Evolutionary conservation across 2,113 vertebrate genomes (phyloP), one percentile per base, ranked within the genome.

Genomic region (Nicator chloris): DNA sequence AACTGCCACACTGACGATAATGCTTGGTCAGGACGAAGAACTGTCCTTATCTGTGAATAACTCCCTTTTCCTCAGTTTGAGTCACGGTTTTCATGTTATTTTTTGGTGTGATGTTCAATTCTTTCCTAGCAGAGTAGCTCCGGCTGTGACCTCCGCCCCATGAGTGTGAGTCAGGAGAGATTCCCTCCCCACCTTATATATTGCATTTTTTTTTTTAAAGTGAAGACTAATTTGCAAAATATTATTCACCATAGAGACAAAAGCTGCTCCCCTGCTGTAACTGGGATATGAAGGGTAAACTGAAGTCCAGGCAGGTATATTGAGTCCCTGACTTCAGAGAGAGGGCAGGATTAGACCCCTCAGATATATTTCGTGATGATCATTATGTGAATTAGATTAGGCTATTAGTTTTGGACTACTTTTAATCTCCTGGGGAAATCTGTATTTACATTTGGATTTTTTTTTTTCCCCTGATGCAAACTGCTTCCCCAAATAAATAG

Each of bases 331-430:
- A 78, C 56, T 92, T 91, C 72, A 83, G 60, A 86, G 16, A 61
- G 3, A n/a, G n/a, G 44, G 44, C 82, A 89, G 82, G 71, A 88
- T 78, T 87, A 89, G 69, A 40, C 61, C 78, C 40, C 35, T 16
- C 22, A 10, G 51, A 83, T 31, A 35, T 23, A 59, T 54, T 86
- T 44, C 0, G 0, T 80, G 44, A 40, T 57, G 56, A 91, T 79
- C 53, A 69, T 90, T 92, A 94, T 49, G 56, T 89, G 91, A 91
- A 96, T 97, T 85, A 95, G 47, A 87, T 86, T 63, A 93, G 51
- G 37, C 76, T 92, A 91, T 96, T 96, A 93, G 84, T 90, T 94
- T 92, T 92, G 86, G 86, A 93, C 89, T 91, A 82, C 30, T 95
- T 97, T 92, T 94, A 85, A 68, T 93, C 88, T 93, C 61, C 69